Evolutionary conservation across 2,113 vertebrate genomes (phyloP).

Genomic region (Pluvialis apricaria): DNA sequence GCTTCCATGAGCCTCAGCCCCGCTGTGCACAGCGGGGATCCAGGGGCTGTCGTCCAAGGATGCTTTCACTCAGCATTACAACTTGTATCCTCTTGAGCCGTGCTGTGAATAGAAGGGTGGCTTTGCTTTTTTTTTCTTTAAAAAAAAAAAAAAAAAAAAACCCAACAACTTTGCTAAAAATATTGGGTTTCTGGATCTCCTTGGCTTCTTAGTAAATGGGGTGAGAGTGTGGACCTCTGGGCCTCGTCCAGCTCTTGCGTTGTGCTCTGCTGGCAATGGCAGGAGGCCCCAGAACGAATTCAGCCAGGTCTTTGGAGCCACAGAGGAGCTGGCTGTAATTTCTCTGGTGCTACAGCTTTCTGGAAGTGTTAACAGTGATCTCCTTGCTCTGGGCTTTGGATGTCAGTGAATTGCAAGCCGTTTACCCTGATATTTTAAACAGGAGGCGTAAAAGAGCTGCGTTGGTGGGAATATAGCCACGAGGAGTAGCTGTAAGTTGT

Average conservation of each 20-base stretch:
- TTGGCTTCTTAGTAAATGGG: neutral
- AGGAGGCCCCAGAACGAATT: neutral
- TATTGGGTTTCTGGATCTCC: neutral
- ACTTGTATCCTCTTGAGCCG: neutral
- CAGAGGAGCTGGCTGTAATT: neutral
- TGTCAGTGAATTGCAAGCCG: neutral
- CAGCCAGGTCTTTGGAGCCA: neutral
- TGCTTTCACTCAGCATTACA: constrained; percentile 39
- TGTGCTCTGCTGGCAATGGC: constrained; percentile 12
- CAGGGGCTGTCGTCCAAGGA: constrained; percentile 20
- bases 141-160: neutral
- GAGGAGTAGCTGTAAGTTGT: neutral
- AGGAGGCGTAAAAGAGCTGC: neutral
- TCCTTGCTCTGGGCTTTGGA: constrained; percentile 7
- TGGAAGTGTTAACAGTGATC: neutral
- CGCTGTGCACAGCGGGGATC: constrained; percentile 24
- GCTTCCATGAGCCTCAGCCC: constrained; percentile 7
- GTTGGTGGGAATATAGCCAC: neutral
- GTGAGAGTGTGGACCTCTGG: neutral
- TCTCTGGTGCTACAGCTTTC: neutral
- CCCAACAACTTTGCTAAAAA: neutral
- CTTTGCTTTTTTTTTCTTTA: neutral
- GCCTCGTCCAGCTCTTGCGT: neutral
- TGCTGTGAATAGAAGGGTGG: constrained; percentile 20
- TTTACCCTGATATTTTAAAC: constrained; percentile 12